Conservation (phyloP, 2,113 vertebrate species). For the Scatophagus argus region DNA sequence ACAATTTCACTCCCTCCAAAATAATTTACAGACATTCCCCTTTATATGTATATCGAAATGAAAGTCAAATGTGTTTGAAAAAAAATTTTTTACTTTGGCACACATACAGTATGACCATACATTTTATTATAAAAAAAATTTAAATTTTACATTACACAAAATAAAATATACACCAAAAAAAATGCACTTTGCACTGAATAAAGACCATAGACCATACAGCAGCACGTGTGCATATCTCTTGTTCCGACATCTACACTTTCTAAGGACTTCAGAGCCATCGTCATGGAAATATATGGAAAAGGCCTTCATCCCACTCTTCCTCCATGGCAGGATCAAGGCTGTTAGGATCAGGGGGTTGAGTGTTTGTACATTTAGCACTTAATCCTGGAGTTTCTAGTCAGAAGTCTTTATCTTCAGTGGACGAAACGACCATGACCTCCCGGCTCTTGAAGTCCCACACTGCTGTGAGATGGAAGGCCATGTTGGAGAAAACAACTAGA, state of each 20-base stretch:
- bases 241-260: slow-evolving; percentile 19
- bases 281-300: slow-evolving; percentile 65
- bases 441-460: slow-evolving; percentile 95
- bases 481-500: slow-evolving; percentile 94
- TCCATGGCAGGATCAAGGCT: slow-evolving; percentile 20
- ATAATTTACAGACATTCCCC: background rate
- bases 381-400: slow-evolving; percentile 73
- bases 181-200: slow-evolving; percentile 14
- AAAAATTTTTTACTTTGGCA: slow-evolving; percentile 57
- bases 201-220: background rate
- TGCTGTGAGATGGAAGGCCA: slow-evolving; percentile 97
- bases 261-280: background rate
- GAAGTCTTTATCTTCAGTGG: slow-evolving; percentile 90
- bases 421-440: slow-evolving; percentile 90
- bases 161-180: slow-evolving; percentile 17
- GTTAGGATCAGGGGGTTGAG: slow-evolving; percentile 3
- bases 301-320: slow-evolving; percentile 48
- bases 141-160: slow-evolving; percentile 26
- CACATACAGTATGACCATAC: slow-evolving; percentile 23
- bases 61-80: slow-evolving; percentile 6
- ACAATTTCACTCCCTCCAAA: background rate
- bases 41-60: slow-evolving; percentile 24
- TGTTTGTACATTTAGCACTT: background rate
- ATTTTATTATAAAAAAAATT: slow-evolving; percentile 38
- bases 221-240: slow-evolving; percentile 14